Evolutionary conservation across 2,113 vertebrate genomes (phyloP), one percentile per base, ranked within the genome.

Genomic region (Chionomys nivalis): DNA sequence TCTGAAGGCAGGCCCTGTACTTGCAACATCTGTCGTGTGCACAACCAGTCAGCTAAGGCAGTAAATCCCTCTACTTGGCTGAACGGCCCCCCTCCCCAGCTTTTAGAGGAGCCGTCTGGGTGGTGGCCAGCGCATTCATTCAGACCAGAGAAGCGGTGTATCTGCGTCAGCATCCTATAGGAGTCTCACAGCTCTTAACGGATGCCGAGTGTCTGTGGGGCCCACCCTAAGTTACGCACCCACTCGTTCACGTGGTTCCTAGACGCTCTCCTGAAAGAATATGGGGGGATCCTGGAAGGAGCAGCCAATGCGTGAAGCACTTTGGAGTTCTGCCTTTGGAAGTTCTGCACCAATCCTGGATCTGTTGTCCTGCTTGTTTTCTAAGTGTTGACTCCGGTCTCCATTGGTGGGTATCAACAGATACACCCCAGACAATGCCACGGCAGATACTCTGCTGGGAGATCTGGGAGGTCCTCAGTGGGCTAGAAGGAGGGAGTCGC

Each of bases 111-210:
- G 70, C 39, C 52, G 24, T 1, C 1, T 33, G 12, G 4, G 0
- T 0, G 4, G 0, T 0, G 0, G 7, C 1, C 0, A 10, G 8
- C 1, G 17, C 24, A 0, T 33, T 61, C 24, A 47, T 39, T 61
- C 10, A 44, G 9, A 16, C 2, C 2, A 0, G 7, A 12, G 73
- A 85, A 28, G 5, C 24, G 17, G 28, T 94, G 76, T 81, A 0
- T 17, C 23, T 36, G 10, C 87, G 17, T 31, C 5, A 21, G 10
- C 14, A 44, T 16, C 47, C 14, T 0, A 2, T 8, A 0, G 0
- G 2, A n/a, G 66, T 24, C 70, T 36, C 42, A 5, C 23, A 26
- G 90, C 63, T 24, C 94, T 88, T 33, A 47, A 87, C 47, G 44
- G 63, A 73, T 0, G 6, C 52, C 19, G 6, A 7, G 12, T 47